A percentile compares a stretch with the other conserved stretches of the same genome.
phyloP scores from a whole-genome alignment of 30 jellyfish, hydroid and myxozoan species.

The Chironex yamaguchii region DNA sequence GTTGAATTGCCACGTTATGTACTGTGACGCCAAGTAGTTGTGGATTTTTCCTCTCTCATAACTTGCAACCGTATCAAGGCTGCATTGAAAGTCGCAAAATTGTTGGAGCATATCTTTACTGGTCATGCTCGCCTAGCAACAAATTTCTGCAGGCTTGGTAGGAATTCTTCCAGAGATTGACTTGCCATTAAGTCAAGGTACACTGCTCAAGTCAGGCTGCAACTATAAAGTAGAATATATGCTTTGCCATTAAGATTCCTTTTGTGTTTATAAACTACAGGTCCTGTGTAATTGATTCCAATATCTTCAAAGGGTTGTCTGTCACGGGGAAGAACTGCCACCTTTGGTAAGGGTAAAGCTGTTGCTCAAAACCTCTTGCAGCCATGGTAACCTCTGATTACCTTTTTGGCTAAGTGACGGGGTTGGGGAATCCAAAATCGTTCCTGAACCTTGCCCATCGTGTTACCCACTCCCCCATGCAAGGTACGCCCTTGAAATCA shows the following conservation, averaged over 20 bases:
- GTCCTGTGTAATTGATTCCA: slow-evolving; percentile 71
- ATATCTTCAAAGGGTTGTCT: slow-evolving; percentile 34
- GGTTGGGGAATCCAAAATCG: slow-evolving; percentile 47
- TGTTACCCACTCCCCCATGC: slow-evolving; percentile 5
- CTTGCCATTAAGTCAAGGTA: slow-evolving; percentile 34
- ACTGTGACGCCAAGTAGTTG: slow-evolving; percentile 47
- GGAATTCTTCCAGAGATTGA: slow-evolving; percentile 46
- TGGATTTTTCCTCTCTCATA: slow-evolving; percentile 49
- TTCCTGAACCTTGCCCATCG: slow-evolving; percentile 37
- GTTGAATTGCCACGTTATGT: slow-evolving; percentile 81
- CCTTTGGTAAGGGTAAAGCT: slow-evolving; percentile 32
- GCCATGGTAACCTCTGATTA: slow-evolving; percentile 21
- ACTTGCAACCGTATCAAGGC: slow-evolving; percentile 50
- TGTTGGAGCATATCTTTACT: slow-evolving; percentile 62
- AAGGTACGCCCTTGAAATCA: neutral
- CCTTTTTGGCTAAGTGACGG: slow-evolving; percentile 32
- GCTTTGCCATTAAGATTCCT: slow-evolving; percentile 47
- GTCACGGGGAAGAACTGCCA: slow-evolving; percentile 28
- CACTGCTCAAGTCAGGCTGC: slow-evolving; percentile 74
- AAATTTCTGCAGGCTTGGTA: slow-evolving; percentile 55
- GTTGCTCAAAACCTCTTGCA: slow-evolving; percentile 48
- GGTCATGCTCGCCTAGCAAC: slow-evolving; percentile 70
- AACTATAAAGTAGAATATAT: slow-evolving; percentile 58
- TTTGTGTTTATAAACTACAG: slow-evolving; percentile 21
- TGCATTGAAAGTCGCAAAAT: slow-evolving; percentile 57